Evolutionary conservation across 1,140 invertebrate species (phyloP).

Genomic region (Asbolus verrucosus): DNA sequence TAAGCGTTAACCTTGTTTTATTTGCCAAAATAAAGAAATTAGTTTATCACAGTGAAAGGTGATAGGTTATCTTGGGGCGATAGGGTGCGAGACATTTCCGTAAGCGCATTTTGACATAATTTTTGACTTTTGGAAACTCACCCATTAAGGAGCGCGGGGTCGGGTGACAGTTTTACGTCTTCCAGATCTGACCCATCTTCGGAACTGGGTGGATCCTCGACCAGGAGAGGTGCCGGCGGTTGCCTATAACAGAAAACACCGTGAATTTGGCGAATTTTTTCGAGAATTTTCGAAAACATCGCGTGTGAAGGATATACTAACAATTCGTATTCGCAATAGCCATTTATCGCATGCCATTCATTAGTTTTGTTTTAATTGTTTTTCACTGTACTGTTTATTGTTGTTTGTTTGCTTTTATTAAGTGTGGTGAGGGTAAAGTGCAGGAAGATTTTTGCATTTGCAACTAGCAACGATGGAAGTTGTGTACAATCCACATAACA

Average conservation of each 20-base stretch:
- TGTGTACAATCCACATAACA: constrained; percentile 10
- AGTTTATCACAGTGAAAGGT: not conserved
- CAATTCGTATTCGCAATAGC: too few relatives aligned
- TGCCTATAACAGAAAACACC: constrained; percentile 48
- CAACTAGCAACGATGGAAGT: too few relatives aligned
- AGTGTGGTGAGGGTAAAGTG: too few relatives aligned
- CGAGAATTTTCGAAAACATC: not conserved
- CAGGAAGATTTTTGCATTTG: not conserved
- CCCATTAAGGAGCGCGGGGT: constrained; percentile 63
- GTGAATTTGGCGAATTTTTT: not conserved
- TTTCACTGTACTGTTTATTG: too few relatives aligned
- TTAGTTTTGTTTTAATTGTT: not conserved
- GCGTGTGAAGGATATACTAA: not conserved
- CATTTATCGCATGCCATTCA: constrained; percentile 24
- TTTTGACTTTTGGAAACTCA: constrained; percentile 55
- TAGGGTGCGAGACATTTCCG: too few relatives aligned
- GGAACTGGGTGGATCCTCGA: constrained; percentile 59
- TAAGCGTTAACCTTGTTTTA: not conserved
- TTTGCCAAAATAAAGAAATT: not conserved
- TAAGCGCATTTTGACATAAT: too few relatives aligned
- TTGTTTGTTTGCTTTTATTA: too few relatives aligned
- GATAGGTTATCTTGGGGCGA: constrained; percentile 25
- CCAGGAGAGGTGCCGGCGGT: constrained; percentile 55
- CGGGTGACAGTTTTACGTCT: constrained; percentile 57
- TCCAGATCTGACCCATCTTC: constrained; percentile 59